phyloP scores from a whole-genome alignment of 2,797 vertebrate species.

The Sebastes elongatus region DNA sequence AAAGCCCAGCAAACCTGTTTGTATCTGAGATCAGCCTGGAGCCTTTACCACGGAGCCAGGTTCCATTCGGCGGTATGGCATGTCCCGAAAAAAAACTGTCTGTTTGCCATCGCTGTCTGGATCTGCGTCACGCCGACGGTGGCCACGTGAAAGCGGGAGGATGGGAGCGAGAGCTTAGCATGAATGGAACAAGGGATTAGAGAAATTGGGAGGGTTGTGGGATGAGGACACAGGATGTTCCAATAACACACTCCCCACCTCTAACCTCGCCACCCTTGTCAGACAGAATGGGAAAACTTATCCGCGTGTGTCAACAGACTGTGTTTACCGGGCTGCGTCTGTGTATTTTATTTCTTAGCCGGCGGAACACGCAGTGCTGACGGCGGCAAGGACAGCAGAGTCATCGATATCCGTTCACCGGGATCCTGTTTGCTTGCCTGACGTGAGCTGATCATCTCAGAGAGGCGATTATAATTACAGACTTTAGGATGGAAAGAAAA shows the following conservation, averaged over 20 bases:
- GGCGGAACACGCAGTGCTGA: slow-evolving; percentile 6
- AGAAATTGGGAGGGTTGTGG: slow-evolving; percentile 34
- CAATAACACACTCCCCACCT: slow-evolving; percentile 16
- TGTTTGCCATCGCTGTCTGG: slow-evolving; percentile 29
- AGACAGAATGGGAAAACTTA: slow-evolving; percentile 46
- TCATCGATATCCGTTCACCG: slow-evolving; percentile 2
- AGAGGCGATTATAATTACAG: not conserved
- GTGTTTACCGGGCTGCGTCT: slow-evolving; percentile 38
- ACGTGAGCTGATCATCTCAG: not conserved
- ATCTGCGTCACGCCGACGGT: slow-evolving; percentile 35
- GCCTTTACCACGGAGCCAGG: slow-evolving; percentile 7
- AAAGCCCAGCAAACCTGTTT: slow-evolving; percentile 45
- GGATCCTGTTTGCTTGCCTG: not conserved
- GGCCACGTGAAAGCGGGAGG: slow-evolving; percentile 13
- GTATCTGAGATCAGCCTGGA: slow-evolving; percentile 42
- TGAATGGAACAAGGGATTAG: slow-evolving; percentile 56
- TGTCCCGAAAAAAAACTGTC: not conserved
- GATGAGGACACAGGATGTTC: slow-evolving; percentile 41
- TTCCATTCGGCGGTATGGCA: not conserved
- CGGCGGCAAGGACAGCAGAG: slow-evolving; percentile 10
- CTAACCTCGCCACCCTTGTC: slow-evolving; percentile 17
- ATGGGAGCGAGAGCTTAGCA: slow-evolving; percentile 40
- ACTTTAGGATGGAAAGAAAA: not conserved
- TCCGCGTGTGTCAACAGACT: slow-evolving; percentile 42
- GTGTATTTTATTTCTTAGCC: slow-evolving; percentile 47